Base-by-base conservation (phyloP, 2,888 invertebrate genomes). In the Autographa gamma region DNA sequence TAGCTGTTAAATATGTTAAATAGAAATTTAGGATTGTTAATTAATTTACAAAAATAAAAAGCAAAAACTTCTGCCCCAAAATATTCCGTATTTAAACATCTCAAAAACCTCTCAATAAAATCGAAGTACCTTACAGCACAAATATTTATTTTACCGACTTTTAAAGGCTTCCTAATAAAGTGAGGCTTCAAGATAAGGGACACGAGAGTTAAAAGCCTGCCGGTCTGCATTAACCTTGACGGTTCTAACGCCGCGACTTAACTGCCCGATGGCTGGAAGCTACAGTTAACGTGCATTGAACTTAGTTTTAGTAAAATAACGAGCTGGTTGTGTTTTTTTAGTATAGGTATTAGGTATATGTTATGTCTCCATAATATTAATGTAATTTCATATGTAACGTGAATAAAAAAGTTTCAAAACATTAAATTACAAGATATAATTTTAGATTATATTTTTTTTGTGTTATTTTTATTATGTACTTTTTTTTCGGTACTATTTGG, bases 151-250 rank as follows among this genome's bases (percentile, higher is more conserved):
- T 5, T 14, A 31, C 19, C 19, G 58, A 25, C 25, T 34, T 25
- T 56, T 25, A 56, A 56, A 59, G 19, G 16, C 18, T 64, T 60
- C 54, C 59, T 56, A 16, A 68, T 60, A 19, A 61, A 74, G 63
- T 41, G 70, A 65, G 60, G 25, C 34, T 69, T n/a, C 34, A 59
- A 71, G 31, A 73, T 82, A 79, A 81, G 81, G 83, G 81, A 71
- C 48, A 61, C 66, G 48, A 59, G 34, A 65, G 69, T 81, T 88
- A 88, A 88, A 88, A 88, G 88, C 88, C 89, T 87, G 88, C 65
- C 89, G n/a, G 72, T 86, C 82, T 77, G 31, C 18, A 82, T 87
- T 88, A 88, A 66, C 71, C 71, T 73, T 65, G 58, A 68, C 25
- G 62, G n/a, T 13, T 18, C n/a, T 18, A 34, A 59, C 6, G 34